Evolutionary conservation across 2,113 vertebrate species (phyloP), one percentile per base, ranked within the genome.

Genomic region (Lycaon pictus): DNA sequence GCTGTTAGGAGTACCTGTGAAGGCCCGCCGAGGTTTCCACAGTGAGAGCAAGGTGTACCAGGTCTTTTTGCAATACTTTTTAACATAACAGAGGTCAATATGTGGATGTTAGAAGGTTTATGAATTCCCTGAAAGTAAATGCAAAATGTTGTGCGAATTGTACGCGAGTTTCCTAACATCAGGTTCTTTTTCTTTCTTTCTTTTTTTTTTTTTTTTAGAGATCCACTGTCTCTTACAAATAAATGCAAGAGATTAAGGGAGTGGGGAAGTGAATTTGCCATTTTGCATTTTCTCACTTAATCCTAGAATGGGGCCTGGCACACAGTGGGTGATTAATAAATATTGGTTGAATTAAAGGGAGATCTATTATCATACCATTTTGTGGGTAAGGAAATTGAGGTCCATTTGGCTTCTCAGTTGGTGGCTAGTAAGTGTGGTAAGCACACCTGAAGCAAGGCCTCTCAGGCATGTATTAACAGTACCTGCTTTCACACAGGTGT

Each of bases 211-310:
- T 8, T 67, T n/a, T 69, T 67, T 32, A 4, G n/a, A n/a, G 17
- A 69, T 69, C 67, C 23, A 60, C 10, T 58, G 8, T 37, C 32
- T 48, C 27, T 92, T 93, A 77, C 6, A 95, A 63, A 90, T 88
- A 92, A 95, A 90, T 84, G 29, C 22, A 94, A 94, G 48, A 19
- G 29, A 35, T 81, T 90, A 82, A 69, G 86, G n/a, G 43, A 90
- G 32, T 88, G 29, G 10, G 37, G 20, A 11, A 22, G 15, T 90
- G 85, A 72, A 90, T 84, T 90, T 88, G 69, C 65, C 17, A 17
- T 80, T 83, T 65, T 82, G 13, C 62, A 35, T 80, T 95, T 96
- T 94, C 43, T 91, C 17, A 48, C 25, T 65, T 80, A 93, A 67
- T 87, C 25, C 5, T 72, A 77, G 35, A 87, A 53, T 60, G 93